Base-by-base conservation (phyloP, 2,113 vertebrate species). In the Chauna torquata region DNA sequence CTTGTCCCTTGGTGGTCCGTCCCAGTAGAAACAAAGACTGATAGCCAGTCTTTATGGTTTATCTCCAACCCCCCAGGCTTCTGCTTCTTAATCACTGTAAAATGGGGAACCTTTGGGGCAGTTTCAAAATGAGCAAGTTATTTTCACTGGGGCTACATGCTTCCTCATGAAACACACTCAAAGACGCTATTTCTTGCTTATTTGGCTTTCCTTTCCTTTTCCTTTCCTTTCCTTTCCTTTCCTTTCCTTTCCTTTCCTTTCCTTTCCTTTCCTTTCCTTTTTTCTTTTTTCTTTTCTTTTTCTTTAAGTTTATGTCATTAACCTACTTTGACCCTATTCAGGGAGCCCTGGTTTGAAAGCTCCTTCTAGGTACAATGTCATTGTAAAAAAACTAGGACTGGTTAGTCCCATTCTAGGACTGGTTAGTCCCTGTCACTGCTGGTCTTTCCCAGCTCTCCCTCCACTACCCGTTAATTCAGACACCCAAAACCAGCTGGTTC, bases 21-120 rank as follows among this genome's bases (percentile, higher is more conserved):
- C 77, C 64, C 11, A 8, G 59, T 59, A 94, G 91, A 97, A 97
- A 96, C 78, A 90, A 97, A 97, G 91, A 45, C 70, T 57, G 59
- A 94, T 81, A 86, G 0, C 65, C 80, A 79, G 28, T 86, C 94
- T 88, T 88, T 82, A 83, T 7, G 71, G 87, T 92, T 83, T 88
- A 76, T 47, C 69, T 50, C 69, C 87, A 90, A 8, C 61, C 65
- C 12, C 12, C 23, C 32, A 1, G 66, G 86, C 66, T 94, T 81
- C 78, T 85, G 70, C 66, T 82, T 94, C 75, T 82, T 45, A 94
- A 88, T 72, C 84, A 72, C 83, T 91, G 49, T 76, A 90, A 95
- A 95, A 96, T 1, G 13, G 58, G 44, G 28, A 79, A 69, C 22
- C 47, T 85, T 38, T 82, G 32, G 58, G 79, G 40, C 16, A 82